Base-by-base conservation (phyloP, 1,140 invertebrate genomes). In the Bombus vancouverensis region DNA sequence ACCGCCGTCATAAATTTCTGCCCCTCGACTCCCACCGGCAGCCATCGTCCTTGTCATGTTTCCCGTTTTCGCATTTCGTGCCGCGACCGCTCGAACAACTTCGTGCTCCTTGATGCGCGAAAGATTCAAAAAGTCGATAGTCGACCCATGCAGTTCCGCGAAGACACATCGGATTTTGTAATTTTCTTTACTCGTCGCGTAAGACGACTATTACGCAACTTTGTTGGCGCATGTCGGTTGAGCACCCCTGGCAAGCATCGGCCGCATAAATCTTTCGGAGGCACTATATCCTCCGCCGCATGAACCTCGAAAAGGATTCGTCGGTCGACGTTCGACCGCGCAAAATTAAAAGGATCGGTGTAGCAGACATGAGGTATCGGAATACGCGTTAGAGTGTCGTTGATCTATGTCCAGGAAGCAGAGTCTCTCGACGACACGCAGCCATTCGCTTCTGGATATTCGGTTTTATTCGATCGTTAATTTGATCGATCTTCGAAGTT, bases 201-300 rank as follows among this genome's bases (percentile, higher is more conserved):
- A 22, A n/a, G 6, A 2, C 72, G 42, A 32, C 32, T 22, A 53
- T 53, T 32, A 32, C 5, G 62, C 42, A 22, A 22, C 47, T 53
- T 22, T 22, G 12, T 57, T 37, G 25, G 25, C 74, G 57, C 44
- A 5, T 22, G 13, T n/a, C 66, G 75, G 57, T 80, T 90, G 91
- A 92, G 91, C 81, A 87, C 89, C 91, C 15, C 88, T 79, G 86
- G n/a, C 62, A 37, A 70, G 34, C 78, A 85, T 47, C 71, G 89
- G 77, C 82, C 82, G 78, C 85, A 92, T 92, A 92, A 92, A 92
- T 92, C 90, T 91, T 78, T 75, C 89, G 65, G 22, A 47, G 53
- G 68, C 78, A 53, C 77, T 68, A 87, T 85, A 87, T 89, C 81
- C 81, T 89, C 70, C 74, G 81, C 74, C 82, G 87, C 62, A 74